phyloP scores from a whole-genome alignment of 1,140 invertebrate species.

The Drosophila pectinifera region DNA sequence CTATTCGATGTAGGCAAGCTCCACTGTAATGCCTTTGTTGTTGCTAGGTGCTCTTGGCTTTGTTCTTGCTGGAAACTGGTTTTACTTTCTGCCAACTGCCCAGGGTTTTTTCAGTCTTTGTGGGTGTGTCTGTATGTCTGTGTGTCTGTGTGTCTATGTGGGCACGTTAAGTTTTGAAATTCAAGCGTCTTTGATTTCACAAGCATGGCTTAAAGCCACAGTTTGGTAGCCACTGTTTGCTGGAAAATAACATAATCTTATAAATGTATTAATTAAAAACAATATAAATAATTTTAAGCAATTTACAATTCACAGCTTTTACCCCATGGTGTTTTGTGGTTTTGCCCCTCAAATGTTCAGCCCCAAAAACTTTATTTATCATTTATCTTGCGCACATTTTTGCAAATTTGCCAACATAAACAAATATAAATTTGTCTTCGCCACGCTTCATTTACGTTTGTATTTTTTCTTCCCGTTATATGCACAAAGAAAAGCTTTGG shows the following conservation, averaged over 20 bases:
- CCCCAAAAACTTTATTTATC: not conserved
- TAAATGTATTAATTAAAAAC: not conserved
- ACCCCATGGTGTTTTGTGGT: not conserved
- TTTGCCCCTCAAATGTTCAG: not conserved
- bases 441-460: conserved; percentile 37
- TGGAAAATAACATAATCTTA: no score
- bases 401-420: conserved; percentile 34
- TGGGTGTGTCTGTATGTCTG: conserved; percentile 6
- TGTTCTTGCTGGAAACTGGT: conserved; percentile 50
- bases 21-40: conserved; percentile 15
- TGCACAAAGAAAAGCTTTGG: not conserved
- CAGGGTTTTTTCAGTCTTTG: conserved; percentile 8
- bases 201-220: conserved; percentile 1
- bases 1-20: not conserved
- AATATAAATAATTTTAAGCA: not conserved
- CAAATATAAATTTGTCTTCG: conserved; percentile 23
- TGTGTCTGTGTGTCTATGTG: conserved; percentile 11
- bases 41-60: conserved; percentile 50
- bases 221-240: conserved; percentile 18
- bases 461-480: not conserved
- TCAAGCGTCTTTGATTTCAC: conserved; percentile 32
- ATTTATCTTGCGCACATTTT: conserved; percentile 23
- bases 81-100: conserved; percentile 35
- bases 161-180: conserved; percentile 56
- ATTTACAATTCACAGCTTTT: not conserved